These are phyloP conservation scores for Rissa tridactyla DNA, from an alignment of 2,113 vertebrate species.

Conservation along the genomic window DNA sequence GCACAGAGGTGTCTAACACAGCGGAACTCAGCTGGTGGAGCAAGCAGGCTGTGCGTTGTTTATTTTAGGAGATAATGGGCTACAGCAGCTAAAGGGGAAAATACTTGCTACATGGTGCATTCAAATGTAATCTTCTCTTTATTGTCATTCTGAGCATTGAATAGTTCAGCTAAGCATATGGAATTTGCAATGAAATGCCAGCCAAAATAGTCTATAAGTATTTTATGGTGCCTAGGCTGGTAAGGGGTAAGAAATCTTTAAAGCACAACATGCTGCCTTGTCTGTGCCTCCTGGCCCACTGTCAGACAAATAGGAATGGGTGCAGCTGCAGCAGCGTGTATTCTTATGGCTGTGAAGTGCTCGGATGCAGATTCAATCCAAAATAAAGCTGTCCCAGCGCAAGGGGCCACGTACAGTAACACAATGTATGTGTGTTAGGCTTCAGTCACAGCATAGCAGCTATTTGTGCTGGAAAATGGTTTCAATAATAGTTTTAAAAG, in stretches of 20 bases:
- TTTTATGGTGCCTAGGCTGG: slow-evolving; percentile 26
- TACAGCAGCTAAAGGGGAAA: neutral
- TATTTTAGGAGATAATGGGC: slow-evolving; percentile 9
- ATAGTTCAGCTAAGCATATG: slow-evolving; percentile 37
- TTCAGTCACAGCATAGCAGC: neutral
- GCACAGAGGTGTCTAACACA: neutral
- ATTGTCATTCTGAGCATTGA: slow-evolving; percentile 34
- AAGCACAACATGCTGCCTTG: neutral
- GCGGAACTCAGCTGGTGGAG: neutral
- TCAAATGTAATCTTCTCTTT: slow-evolving; percentile 11
- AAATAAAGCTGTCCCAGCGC: neutral
- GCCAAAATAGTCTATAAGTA: neutral
- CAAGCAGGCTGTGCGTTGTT: neutral
- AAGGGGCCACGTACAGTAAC: neutral
- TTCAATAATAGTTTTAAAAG: neutral
- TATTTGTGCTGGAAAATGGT: neutral
- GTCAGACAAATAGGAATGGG: neutral
- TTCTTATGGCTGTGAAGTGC: neutral
- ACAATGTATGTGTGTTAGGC: neutral
- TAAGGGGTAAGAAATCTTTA: neutral
- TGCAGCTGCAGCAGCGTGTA: neutral
- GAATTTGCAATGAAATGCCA: slow-evolving; percentile 24
- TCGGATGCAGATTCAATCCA: neutral
- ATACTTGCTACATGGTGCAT: neutral
- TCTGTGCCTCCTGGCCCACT: neutral